These are phyloP conservation scores for Melanargia galathea DNA, from an alignment of 2,888 invertebrate species.

Conservation along the genomic window DNA sequence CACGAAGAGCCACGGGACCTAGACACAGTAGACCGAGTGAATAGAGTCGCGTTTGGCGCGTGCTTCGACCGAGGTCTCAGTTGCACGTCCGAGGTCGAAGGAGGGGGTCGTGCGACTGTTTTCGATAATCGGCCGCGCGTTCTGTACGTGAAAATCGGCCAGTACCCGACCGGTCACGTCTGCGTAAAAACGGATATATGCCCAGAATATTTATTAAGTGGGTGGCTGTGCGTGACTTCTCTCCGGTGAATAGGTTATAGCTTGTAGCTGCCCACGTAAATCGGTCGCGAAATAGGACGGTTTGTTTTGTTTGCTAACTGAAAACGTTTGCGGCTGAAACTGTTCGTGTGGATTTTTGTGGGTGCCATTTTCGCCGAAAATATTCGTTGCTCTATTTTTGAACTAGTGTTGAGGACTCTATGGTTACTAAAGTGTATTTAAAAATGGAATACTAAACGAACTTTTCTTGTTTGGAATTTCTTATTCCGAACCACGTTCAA, in stretches of 20 bases:
- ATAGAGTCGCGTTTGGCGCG: slow-evolving; percentile 81
- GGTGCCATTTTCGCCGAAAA: slow-evolving; percentile 29
- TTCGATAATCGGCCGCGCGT: slow-evolving; percentile 82
- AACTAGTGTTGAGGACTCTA: slow-evolving; percentile 42
- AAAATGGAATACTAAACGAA: slow-evolving; percentile 50
- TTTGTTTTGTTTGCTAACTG: slow-evolving; percentile 76
- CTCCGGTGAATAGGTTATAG: slow-evolving; percentile 67
- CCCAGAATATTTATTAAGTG: slow-evolving; percentile 84
- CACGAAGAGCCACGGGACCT: slow-evolving; percentile 60
- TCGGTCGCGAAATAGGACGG: slow-evolving; percentile 70
- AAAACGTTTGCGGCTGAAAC: slow-evolving; percentile 56
- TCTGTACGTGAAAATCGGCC: slow-evolving; percentile 82
- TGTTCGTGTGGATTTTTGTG: slow-evolving; percentile 37
- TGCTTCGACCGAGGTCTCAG: slow-evolving; percentile 77
- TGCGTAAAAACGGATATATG: slow-evolving; percentile 83
- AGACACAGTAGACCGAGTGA: slow-evolving; percentile 68
- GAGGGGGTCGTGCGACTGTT: slow-evolving; percentile 82
- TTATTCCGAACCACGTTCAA: slow-evolving; percentile 44
- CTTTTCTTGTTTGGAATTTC: slow-evolving; percentile 1
- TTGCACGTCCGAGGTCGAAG: slow-evolving; percentile 79
- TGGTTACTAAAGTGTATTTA: slow-evolving; percentile 28
- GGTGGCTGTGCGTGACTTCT: slow-evolving; percentile 82
- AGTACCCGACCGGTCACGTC: slow-evolving; percentile 79
- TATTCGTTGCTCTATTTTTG: slow-evolving; percentile 42
- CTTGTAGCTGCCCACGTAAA: slow-evolving; percentile 65